A percentile compares a stretch with the other conserved stretches of the same genome.
Evolutionary conservation across 2,888 invertebrate species (phyloP).

Genomic region (Escarpia spicata): DNA sequence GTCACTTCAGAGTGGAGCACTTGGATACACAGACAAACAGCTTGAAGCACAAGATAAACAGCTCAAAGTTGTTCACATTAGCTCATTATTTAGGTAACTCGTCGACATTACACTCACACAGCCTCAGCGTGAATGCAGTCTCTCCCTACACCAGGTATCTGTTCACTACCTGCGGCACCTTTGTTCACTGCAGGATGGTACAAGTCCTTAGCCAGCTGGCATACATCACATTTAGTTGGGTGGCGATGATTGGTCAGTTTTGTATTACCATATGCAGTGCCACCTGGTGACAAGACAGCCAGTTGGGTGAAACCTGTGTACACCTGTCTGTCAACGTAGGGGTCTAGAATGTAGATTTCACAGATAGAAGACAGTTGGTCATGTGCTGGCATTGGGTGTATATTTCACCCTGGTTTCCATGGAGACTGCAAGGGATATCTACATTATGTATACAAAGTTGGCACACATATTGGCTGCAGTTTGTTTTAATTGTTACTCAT

Average conservation of each 20-base stretch:
- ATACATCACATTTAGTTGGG: not conserved
- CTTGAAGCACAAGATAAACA: not conserved
- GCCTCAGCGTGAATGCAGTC: not conserved
- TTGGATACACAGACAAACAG: not conserved
- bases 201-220: not conserved
- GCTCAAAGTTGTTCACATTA: conserved; percentile 6
- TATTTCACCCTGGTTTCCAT: not conserved
- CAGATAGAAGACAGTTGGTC: not conserved
- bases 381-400: not conserved
- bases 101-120: not conserved
- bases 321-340: not conserved
- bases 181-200: not conserved
- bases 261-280: not conserved
- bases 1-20: not conserved
- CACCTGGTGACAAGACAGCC: not conserved
- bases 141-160: not conserved
- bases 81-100: conserved; percentile 14
- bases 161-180: not conserved
- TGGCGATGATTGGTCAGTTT: not conserved
- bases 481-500: not conserved
- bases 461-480: not conserved
- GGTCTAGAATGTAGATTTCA: not conserved
- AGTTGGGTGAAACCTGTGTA: not conserved
- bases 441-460: not conserved
- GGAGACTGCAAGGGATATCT: not conserved